Base-by-base conservation (phyloP, 1,140 invertebrate genomes). In the Eumeta japonica region DNA sequence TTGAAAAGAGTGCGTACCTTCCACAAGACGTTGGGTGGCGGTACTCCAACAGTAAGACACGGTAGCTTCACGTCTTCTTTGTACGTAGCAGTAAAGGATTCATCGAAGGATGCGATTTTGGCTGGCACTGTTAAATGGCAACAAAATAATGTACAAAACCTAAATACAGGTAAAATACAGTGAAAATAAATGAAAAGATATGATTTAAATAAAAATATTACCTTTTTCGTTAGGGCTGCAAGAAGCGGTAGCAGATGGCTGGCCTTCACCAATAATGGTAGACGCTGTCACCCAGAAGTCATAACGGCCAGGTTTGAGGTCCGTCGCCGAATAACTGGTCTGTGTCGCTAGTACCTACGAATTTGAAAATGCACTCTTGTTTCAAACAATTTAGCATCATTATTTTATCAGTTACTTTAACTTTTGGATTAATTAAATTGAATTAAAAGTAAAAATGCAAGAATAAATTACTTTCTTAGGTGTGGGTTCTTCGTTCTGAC, bases 201-300 rank as follows among this genome's bases (percentile, higher is more conserved):
- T 3, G 18, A 35, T 17, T 11, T 20, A 10, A 30, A 12, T 17
- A 31, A 28, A 31, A 33, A 16, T 35, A 7, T 27, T 68, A 88
- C 87, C 86, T 80, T 89, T 87, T 44, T 83, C 84, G 45, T 84
- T 90, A 14, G 90, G 89, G 52, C 87, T 86, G 38, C 92, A 82
- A 5, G 84, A 84, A 20, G 92, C 90, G 35, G 87, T 87, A 52
- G 90, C 88, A 15, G 90, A 93, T 27, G 87, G 81, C 74, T 91
- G 87, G 24, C 92, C 92, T 82, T 95, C 92, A 3, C 92, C 92
- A 55, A 94, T 93, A 41, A 88, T 88, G 0, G 92, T 96, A 30
- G 89, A 91, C 24, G 92, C 92, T 10, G 92, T 94, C 0, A 96
- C 91, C 91, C 92, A 95, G 72, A 96, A 94, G 64, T 94, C 90